Base-by-base conservation (phyloP, 1,140 invertebrate species). In the Pristionchus pacificus region DNA sequence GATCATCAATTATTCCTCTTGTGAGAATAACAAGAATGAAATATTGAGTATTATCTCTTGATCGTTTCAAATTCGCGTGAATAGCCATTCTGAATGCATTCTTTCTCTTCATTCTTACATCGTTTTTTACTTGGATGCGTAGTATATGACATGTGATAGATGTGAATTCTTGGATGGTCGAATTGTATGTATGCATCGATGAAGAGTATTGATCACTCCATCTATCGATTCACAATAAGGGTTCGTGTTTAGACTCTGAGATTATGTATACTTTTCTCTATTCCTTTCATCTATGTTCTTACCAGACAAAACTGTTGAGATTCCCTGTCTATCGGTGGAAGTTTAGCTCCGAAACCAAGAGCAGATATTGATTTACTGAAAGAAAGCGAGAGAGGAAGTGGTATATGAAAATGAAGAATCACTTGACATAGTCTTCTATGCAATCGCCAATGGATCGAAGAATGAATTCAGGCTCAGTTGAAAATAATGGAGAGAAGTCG, bases 231-330 rank as follows among this genome's bases (percentile, higher is more conserved):
- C 74, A 66, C 78, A 80, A 57, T 80, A 65, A 24, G 77, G 79
- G 58, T 79, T 75, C 2, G 71, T 78, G 28, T 79, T 74, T 31
- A 79, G 57, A n/a, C n/a, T n/a, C n/a, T n/a, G n/a, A n/a, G n/a
- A n/a, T n/a, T n/a, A n/a, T n/a, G n/a, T n/a, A n/a, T n/a, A n/a
- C n/a, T n/a, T n/a, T n/a, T n/a, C n/a, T n/a, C n/a, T n/a, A n/a
- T n/a, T n/a, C n/a, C n/a, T n/a, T n/a, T n/a, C n/a, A n/a, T n/a
- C n/a, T n/a, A n/a, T n/a, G n/a, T n/a, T n/a, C n/a, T n/a, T 28
- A 79, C 80, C 74, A 79, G 72, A 60, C 79, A 80, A 63, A 80
- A 80, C 61, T 80, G 78, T 59, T 80, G 80, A 14, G 77, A 79
- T 61, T 80, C 79, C n/a, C 79, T 60, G 55, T 72, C 82, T 28